These are phyloP conservation scores for Montipora foliosa DNA, from an alignment of 64 coral and sea anemone species.

Conservation along the genomic window DNA sequence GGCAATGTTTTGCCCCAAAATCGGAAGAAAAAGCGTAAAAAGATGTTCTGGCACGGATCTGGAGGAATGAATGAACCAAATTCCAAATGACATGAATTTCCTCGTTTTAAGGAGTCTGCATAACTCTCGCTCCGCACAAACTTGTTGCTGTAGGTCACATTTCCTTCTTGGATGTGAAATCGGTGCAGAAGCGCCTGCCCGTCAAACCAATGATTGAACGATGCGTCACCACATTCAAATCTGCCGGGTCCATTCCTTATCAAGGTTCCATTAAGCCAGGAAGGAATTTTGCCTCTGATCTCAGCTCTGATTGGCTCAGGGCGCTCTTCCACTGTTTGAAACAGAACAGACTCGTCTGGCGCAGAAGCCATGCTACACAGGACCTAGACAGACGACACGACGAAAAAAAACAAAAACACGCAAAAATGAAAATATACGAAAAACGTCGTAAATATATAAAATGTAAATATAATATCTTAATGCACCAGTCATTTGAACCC, in stretches of 20 bases:
- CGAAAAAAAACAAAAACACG: no score
- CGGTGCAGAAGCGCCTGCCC: slow-evolving; percentile 85
- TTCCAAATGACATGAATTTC: slow-evolving; percentile 28
- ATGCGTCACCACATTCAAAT: slow-evolving; percentile 80
- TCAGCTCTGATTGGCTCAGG: slow-evolving; percentile 56
- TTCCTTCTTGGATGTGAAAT: slow-evolving; percentile 75
- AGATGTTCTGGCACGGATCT: slow-evolving; percentile 96
- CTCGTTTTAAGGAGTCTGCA: slow-evolving; percentile 31
- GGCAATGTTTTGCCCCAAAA: slow-evolving; percentile 20
- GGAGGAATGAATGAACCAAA: slow-evolving; percentile 73
- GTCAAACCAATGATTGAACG: slow-evolving; percentile 90
- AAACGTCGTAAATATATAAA: no score
- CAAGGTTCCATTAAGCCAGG: slow-evolving; percentile 85
- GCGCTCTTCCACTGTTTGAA: slow-evolving; percentile 41
- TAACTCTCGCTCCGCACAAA: slow-evolving; percentile 85
- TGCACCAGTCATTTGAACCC: no score
- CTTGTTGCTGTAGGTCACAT: slow-evolving; percentile 85
- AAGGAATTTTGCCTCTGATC: slow-evolving; percentile 72
- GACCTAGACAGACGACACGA: no score
- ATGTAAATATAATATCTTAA: no score
- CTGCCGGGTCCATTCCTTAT: slow-evolving; percentile 87
- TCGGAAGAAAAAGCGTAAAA: slow-evolving; percentile 79
- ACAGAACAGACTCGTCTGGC: no score
- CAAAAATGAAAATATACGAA: no score
- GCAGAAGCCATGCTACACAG: no score